Conservation (phyloP, 2,888 invertebrate species). For the Dynastes grantii region DNA sequence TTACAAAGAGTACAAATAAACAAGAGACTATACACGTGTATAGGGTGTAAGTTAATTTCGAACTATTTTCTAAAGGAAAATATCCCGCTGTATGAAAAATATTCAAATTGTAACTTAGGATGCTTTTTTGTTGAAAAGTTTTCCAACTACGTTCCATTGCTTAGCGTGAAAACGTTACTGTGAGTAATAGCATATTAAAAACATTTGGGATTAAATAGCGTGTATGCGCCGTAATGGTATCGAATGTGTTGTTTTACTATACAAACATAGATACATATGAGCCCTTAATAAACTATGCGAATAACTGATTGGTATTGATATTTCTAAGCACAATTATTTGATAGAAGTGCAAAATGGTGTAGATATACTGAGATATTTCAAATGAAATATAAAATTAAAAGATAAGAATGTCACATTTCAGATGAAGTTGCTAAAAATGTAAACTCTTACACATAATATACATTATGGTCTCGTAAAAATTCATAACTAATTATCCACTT, state of each 20-base stretch:
- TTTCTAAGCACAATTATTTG: not conserved
- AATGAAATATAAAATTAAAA: too few relatives aligned
- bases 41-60: not conserved
- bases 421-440: too few relatives aligned
- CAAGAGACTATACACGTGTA: not conserved
- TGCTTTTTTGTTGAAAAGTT: not conserved
- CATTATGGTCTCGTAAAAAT: too few relatives aligned
- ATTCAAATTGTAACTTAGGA: constrained; percentile 8
- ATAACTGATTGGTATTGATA: not conserved
- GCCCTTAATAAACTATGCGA: not conserved
- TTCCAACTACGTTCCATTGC: not conserved
- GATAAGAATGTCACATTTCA: too few relatives aligned
- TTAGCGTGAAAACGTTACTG: not conserved
- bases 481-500: too few relatives aligned
- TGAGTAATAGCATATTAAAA: not conserved
- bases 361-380: not conserved
- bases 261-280: not conserved
- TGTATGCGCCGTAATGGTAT: not conserved
- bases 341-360: not conserved
- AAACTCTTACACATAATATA: too few relatives aligned
- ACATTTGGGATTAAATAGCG: too few relatives aligned
- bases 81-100: not conserved
- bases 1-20: not conserved
- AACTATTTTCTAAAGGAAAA: not conserved
- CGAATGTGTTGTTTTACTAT: not conserved